Percentiles rank a stretch among this genome's conserved stretches.
Conservation (phyloP, 2,888 invertebrate species). For the Stenodera caucasica region DNA sequence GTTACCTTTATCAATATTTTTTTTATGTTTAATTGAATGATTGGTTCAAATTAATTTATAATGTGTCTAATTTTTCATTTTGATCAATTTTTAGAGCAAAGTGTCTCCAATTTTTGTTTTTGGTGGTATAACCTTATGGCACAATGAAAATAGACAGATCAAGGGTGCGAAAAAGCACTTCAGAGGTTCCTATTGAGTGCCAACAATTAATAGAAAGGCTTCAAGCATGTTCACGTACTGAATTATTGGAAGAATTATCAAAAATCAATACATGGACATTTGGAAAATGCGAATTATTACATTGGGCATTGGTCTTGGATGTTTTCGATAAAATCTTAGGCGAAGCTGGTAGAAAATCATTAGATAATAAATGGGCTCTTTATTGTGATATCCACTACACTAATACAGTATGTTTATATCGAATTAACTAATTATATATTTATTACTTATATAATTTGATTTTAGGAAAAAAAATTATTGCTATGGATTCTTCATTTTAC, state of each 20-base stretch:
- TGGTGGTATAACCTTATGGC: constrained; percentile 27
- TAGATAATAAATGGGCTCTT: constrained; percentile 69
- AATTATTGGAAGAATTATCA: constrained; percentile 68
- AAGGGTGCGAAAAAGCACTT: constrained; percentile 80
- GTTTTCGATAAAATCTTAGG: constrained; percentile 74
- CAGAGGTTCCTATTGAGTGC: constrained; percentile 80
- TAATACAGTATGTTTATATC: constrained; percentile 56
- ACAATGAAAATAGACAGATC: constrained; percentile 81
- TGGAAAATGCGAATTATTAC: constrained; percentile 84
- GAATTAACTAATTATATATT: not conserved
- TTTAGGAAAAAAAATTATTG: constrained; percentile 70
- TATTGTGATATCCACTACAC: constrained; percentile 72
- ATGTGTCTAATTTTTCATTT: not conserved
- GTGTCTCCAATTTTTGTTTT: constrained; percentile 17
- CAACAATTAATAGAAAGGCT: constrained; percentile 74
- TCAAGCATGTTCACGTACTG: constrained; percentile 66
- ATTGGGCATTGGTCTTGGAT: constrained; percentile 84
- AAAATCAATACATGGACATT: constrained; percentile 81
- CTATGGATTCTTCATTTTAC: constrained; percentile 80
- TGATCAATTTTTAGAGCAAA: constrained; percentile 10
- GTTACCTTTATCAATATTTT: not conserved
- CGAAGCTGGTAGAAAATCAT: constrained; percentile 66
- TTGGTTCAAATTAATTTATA: not conserved
- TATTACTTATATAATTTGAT: constrained; percentile 23
- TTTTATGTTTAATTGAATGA: constrained; percentile 11